phyloP scores from a whole-genome alignment of 1,140 invertebrate species.

The Drosophila virilis region DNA sequence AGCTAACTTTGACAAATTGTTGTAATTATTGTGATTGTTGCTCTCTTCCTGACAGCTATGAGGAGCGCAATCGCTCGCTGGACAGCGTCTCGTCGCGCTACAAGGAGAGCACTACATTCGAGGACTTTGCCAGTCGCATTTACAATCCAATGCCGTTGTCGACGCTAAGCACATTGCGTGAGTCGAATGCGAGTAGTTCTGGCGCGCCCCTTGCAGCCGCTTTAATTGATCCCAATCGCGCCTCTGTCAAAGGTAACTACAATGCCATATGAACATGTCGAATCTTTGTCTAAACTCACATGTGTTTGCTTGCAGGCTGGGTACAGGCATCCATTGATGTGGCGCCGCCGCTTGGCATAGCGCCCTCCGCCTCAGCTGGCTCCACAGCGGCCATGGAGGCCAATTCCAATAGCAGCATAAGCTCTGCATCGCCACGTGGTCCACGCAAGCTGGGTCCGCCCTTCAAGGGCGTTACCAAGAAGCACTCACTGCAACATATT shows the following conservation, averaged over 20 bases:
- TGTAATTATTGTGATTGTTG: not conserved
- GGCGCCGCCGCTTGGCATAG: conserved; percentile 62
- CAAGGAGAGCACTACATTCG: conserved; percentile 95
- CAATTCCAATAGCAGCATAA: conserved; percentile 57
- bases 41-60: conserved; percentile 88
- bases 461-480: conserved; percentile 84
- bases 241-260: conserved; percentile 73
- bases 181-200: conserved; percentile 64
- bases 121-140: conserved; percentile 94
- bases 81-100: conserved; percentile 95
- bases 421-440: conserved; percentile 84
- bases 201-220: conserved; percentile 85
- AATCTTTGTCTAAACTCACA: not conserved
- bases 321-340: conserved; percentile 80
- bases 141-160: conserved; percentile 90
- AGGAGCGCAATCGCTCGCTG: conserved; percentile 94
- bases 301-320: conserved; percentile 64
- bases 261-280: not conserved
- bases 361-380: conserved; percentile 70
- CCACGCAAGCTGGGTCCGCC: conserved; percentile 85
- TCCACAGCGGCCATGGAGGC: conserved; percentile 79
- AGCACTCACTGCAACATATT: conserved; percentile 78
- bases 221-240: conserved; percentile 84
- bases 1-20: not conserved
- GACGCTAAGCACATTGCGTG: conserved; percentile 62